Base-by-base conservation (phyloP, 2,113 vertebrate species). In the Neodontobutis hainanensis region DNA sequence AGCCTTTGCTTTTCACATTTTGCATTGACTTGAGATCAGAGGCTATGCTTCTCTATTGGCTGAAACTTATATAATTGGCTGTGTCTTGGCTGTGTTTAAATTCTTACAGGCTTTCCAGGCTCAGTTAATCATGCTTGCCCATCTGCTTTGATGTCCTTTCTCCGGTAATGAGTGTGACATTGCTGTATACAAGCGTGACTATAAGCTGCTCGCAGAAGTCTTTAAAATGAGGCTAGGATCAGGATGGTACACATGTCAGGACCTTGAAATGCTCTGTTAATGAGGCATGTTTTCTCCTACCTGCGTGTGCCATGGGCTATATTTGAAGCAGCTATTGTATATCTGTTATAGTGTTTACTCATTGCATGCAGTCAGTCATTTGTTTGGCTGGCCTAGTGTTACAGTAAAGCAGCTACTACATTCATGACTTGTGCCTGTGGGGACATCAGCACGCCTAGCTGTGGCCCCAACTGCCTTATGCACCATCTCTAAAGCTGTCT, bases 141-240 rank as follows among this genome's bases (percentile, higher is more conserved):
- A 80, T 85, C 79, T 85, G 85, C 87, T 87, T 84, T 88, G 85
- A 88, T 85, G 82, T 89, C 61, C 65, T 73, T 65, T 78, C 62
- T 68, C 63, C 69, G 55, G 46, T 88, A 88, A 89, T 86, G 73
- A 83, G 68, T 75, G 50, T 84, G 75, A 84, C 78, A 75, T 70
- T 5, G 44, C 79, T 61, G 70, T 62, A 71, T 68, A 63, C 59
- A 35, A 55, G 61, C 70, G 53, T 81, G 75, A 79, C 77, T 69
- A 68, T 16, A 64, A 68, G 71, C 75, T 65, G 61, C 74, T 68
- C 57, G 52, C 55, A 53, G 42, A 65, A 53, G 42, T 57, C 70
- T 71, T 68, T 70, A 65, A 70, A 78, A 75, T 45, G 49, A n/a
- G 73, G 64, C 2, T 6, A 52, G 58, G 61, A 65, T 49, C 42